Evolutionary conservation across 1,140 invertebrate genomes (phyloP), one percentile per base, ranked within the genome.

Genomic region (Cheumatopsyche charites): DNA sequence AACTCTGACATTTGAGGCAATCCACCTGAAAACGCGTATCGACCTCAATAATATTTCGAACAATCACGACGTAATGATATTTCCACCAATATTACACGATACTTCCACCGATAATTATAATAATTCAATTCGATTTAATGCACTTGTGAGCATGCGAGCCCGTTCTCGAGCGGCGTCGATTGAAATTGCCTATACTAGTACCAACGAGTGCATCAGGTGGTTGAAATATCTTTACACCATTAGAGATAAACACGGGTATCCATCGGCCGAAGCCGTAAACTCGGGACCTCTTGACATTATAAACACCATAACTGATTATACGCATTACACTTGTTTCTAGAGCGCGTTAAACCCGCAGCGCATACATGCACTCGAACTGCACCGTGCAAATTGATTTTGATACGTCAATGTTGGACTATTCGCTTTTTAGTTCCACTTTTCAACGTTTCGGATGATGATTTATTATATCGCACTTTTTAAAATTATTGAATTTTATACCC

Each of bases 271-370:
- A 26, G 7, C 29, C n/a, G 43, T 42, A 26, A 42, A 47, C 42
- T 66, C 65, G 55, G 62, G 13, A 61, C 66, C 47, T 41, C 45
- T 41, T 62, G 55, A 61, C 71, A 49, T 73, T 68, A 68, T 43
- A 68, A 68, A 68, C 15, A 36, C 47, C 45, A 55, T 68, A 55
- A 68, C 49, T 68, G 66, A 68, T 68, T 68, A 68, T 68, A 55
- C 36, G 47, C 66, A 68, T 68, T 68, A 68, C 66, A 68, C 66
- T 68, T 68, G 66, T 68, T 68, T 68, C 47, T 68, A 68, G 29
- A 55, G 15, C 49, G 21, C 17, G 29, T 36, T 36, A 36, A 36
- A 36, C 29, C 29, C 29, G 29, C 29, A 36, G 3, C 9, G 29
- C 29, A 36, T n/a, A n/a, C 42, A 7, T 43, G 7, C 29, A 36